phyloP scores from a whole-genome alignment of 2,888 invertebrate genomes.

The Oscheius sp. region DNA sequence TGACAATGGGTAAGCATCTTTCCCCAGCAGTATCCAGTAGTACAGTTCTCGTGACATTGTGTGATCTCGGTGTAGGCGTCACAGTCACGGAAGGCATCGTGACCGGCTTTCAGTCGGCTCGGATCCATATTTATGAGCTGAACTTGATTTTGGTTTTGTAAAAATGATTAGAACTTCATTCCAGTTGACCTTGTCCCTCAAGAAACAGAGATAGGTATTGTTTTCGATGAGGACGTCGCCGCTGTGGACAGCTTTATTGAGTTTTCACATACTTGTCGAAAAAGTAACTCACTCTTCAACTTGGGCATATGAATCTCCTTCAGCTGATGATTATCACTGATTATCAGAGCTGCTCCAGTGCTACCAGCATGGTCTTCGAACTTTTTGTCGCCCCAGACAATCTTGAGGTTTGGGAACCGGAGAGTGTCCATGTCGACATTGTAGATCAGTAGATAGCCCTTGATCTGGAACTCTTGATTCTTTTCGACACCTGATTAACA shows the following conservation, averaged over 20 bases:
- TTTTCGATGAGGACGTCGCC: constrained; percentile 92
- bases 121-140: constrained; percentile 13
- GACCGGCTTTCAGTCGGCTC: constrained; percentile 1
- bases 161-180: constrained; percentile 54
- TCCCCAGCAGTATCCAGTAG: constrained; percentile 22
- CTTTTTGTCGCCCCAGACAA: constrained; percentile 36
- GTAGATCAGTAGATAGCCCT: constrained; percentile 40
- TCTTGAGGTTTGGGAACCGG: constrained; percentile 27
- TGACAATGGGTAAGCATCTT: background rate
- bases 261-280: no score
- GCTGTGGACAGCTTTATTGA: constrained; percentile 78
- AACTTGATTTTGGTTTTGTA: background rate
- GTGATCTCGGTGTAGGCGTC: background rate
- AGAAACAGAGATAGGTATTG: constrained; percentile 93
- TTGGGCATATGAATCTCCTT: constrained; percentile 38
- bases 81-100: constrained; percentile 26
- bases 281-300: background rate
- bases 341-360: constrained; percentile 12
- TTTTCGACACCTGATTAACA: background rate
- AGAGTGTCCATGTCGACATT: constrained; percentile 29
- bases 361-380: constrained; percentile 20
- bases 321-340: constrained; percentile 32
- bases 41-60: constrained; percentile 2
- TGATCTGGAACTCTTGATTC: constrained; percentile 22
- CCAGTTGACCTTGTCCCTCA: constrained; percentile 77